Base-by-base conservation (phyloP, 2,888 invertebrate genomes). In the Mythimna albipuncta region DNA sequence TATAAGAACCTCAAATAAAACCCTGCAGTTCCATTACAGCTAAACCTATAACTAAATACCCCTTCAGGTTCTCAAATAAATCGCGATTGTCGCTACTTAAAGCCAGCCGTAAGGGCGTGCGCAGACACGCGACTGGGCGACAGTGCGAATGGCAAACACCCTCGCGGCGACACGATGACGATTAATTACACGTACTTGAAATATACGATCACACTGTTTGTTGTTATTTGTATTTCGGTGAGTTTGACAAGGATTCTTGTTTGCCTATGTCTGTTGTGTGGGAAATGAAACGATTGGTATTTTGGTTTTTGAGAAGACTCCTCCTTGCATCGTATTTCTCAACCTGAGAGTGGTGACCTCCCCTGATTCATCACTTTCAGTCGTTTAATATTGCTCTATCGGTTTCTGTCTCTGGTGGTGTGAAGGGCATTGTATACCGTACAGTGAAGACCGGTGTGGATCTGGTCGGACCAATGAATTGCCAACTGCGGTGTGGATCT, bases 91-190 rank as follows among this genome's bases (percentile, higher is more conserved):
- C 72, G 75, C 65, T 72, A 64, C 55, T 72, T 72, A 74, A 80
- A 69, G 72, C 81, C 64, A 59, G 64, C 58, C n/a, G 41, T 82
- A 83, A 86, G 66, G 82, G 83, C 71, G 80, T 69, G 68, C 35
- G 41, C 79, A 83, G 85, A 85, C 87, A 83, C 87, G 84, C 82
- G 87, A 79, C 85, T 41, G 81, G 77, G 89, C 77, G 85, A 65
- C 80, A 74, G 80, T 91, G 90, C 88, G 90, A 90, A 91, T 78
- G 54, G 85, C 88, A 88, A 91, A 91, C 88, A 91, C 78, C 85
- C 91, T 87, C 79, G 86, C 88, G 90, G 90, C 91, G 75, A 84
- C 81, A 80, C 63, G 67, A 63, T 59, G 41, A 65, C 64, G 66
- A 77, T 81, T 87, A 87, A 89, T 89, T 87, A 88, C 86, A 82